These are phyloP conservation scores for Erpetoichthys calabaricus DNA, from an alignment of 2,797 vertebrate genomes.

Conservation along the genomic window DNA sequence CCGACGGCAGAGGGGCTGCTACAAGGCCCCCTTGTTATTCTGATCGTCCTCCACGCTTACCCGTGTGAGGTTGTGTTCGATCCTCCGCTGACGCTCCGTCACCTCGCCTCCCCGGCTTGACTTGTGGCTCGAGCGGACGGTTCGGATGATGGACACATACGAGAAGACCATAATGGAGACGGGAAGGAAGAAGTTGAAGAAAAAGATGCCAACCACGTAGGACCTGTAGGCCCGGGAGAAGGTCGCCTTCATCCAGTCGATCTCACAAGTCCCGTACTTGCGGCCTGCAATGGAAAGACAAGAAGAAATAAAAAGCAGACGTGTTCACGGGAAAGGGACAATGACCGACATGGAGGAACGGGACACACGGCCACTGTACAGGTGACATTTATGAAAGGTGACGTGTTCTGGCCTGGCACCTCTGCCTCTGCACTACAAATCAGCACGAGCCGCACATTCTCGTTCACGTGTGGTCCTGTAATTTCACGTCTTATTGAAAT, in stretches of 20 bases:
- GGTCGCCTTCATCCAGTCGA: slow-evolving; percentile 7
- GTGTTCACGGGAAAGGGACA: too few species aligned
- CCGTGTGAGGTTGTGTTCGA: slow-evolving; percentile 11
- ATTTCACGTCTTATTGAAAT: too few species aligned
- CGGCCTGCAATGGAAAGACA: slow-evolving; percentile 6
- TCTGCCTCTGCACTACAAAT: too few species aligned
- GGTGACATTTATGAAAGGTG: background rate
- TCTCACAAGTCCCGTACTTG: slow-evolving; percentile 9
- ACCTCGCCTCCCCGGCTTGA: background rate
- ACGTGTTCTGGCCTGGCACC: too few species aligned
- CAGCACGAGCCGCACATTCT: too few species aligned
- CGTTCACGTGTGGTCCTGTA: too few species aligned
- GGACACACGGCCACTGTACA: background rate
- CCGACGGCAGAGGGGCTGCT: too few species aligned
- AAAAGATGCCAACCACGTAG: slow-evolving; percentile 5
- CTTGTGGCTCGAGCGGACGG: slow-evolving; percentile 9
- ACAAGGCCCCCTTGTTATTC: too few species aligned
- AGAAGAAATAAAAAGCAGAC: background rate
- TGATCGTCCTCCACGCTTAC: background rate
- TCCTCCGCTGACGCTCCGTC: slow-evolving; percentile 8
- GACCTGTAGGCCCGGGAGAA: slow-evolving; percentile 16
- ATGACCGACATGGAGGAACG: too few species aligned
- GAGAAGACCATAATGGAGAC: slow-evolving; percentile 6
- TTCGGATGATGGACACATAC: slow-evolving; percentile 7
- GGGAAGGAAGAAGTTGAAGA: slow-evolving; percentile 14